Base-by-base conservation (phyloP, 2,888 invertebrate genomes). In the Gibbula magus region DNA sequence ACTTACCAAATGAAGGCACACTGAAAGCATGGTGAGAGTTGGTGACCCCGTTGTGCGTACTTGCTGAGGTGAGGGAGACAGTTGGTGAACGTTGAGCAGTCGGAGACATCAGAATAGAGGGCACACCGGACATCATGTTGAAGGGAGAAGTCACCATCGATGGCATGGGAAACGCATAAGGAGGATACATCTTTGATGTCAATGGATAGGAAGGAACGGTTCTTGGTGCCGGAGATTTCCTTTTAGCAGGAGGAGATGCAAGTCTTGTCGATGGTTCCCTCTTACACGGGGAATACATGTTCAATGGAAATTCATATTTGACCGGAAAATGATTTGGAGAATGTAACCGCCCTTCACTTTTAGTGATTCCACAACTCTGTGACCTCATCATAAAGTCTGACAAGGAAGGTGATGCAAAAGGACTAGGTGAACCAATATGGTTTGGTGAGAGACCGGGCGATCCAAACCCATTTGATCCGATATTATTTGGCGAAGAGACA, bases 1-100 rank as follows among this genome's bases (percentile, higher is more conserved):
- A 61, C 61, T 61, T 61, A 61, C 61, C 61, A 61, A 61, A 61
- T 61, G 61, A 61, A 61, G 61, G 61, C 61, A 61, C 61, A 61
- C 29, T 61, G 25, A 13, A 25, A 10, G 29, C 25, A 18, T 25
- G 61, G 29, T 61, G 61, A 8, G 29, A 61, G 22, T 61, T 61
- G 13, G 61, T 16, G 61, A 61, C 61, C n/a, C 61, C 61, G 29
- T 61, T 61, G 29, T 61, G 25, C 4, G 29, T 7, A 61, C 61
- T 22, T 8, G 61, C 22, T 61, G 61, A 45, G 45, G 45, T 45
- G 45, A 45, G 45, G 45, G 45, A 45, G 45, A 45, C 45, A 45
- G 45, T 45, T 13, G 45, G 45, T 1, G 45, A 45, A 13, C 45
- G 45, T 45, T 45, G 45, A 45, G 45, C 45, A 45, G 45, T 45